Conservation (phyloP, 2,888 invertebrate species). For the Polyommatus iphigenia region DNA sequence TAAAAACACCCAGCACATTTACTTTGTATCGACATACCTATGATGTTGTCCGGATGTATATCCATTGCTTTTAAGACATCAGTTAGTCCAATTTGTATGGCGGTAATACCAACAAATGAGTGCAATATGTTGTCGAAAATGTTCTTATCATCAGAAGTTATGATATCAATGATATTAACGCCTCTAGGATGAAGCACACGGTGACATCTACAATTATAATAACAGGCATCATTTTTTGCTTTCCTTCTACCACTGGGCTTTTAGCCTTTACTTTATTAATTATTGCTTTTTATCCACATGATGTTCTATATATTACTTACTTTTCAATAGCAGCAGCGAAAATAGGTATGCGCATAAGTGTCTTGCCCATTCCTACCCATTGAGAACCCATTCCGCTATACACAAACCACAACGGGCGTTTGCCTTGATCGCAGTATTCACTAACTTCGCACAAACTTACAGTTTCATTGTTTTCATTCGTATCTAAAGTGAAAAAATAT, state of each 20-base stretch:
- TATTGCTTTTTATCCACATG: background rate
- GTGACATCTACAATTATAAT: slow-evolving; percentile 65
- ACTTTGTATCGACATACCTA: slow-evolving; percentile 76
- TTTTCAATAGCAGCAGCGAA: slow-evolving; percentile 79
- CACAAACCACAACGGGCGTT: slow-evolving; percentile 83
- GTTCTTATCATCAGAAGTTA: slow-evolving; percentile 82
- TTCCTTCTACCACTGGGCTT: background rate
- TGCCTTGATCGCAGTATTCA: slow-evolving; percentile 53
- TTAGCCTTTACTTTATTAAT: background rate
- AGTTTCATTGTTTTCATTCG: slow-evolving; percentile 50
- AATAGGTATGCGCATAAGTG: slow-evolving; percentile 82
- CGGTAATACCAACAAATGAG: slow-evolving; percentile 89
- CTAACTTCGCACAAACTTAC: slow-evolving; percentile 50
- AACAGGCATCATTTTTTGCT: background rate
- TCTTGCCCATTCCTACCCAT: slow-evolving; percentile 84
- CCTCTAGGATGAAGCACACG: slow-evolving; percentile 81
- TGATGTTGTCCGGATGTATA: slow-evolving; percentile 85
- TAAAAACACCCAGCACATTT: background rate
- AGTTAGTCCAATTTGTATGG: slow-evolving; percentile 81
- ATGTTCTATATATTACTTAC: slow-evolving; percentile 44
- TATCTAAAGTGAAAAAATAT: slow-evolving; percentile 44
- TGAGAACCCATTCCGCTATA: slow-evolving; percentile 88
- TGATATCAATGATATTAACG: slow-evolving; percentile 83
- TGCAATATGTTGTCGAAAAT: slow-evolving; percentile 81
- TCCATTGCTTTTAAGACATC: slow-evolving; percentile 73